These are phyloP conservation scores for Glossophaga mutica DNA, from an alignment of 2,797 vertebrate genomes.

Conservation along the genomic window DNA sequence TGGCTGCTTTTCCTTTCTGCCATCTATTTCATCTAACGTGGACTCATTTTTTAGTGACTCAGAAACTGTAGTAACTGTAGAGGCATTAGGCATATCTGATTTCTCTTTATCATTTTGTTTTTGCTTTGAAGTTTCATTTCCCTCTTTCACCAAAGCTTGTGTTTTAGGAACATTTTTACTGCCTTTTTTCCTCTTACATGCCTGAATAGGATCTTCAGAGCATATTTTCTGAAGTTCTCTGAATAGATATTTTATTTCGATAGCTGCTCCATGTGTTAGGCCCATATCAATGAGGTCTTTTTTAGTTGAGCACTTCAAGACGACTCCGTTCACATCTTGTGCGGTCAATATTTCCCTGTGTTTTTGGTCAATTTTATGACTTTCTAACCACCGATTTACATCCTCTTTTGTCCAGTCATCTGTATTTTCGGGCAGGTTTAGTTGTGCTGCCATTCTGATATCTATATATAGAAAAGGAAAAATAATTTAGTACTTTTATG, in stretches of 20 bases:
- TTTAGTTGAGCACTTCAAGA: conserved; percentile 69
- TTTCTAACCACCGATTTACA: conserved; percentile 72
- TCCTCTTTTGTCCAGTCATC: conserved; percentile 79
- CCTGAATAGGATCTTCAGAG: background rate
- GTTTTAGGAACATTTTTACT: background rate
- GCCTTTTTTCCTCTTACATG: background rate
- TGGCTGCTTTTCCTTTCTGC: background rate
- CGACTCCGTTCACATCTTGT: conserved; percentile 73
- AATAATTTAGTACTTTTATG: background rate
- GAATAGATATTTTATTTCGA: conserved; percentile 63
- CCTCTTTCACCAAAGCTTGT: background rate
- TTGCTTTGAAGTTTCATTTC: conserved; percentile 41
- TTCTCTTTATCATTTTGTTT: conserved; percentile 3
- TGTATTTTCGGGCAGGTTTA: conserved; percentile 52
- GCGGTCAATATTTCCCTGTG: conserved; percentile 65
- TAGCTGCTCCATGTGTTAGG: conserved; percentile 72
- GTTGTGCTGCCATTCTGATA: conserved; percentile 51
- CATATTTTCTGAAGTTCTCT: conserved; percentile 41
- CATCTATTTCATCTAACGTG: background rate
- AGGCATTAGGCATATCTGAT: background rate
- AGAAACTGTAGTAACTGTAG: background rate
- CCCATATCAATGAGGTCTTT: conserved; percentile 70
- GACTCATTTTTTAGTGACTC: background rate
- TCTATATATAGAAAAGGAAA: conserved; percentile 53
- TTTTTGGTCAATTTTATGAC: conserved; percentile 72